phyloP scores from a whole-genome alignment of 2,888 invertebrate species.

The Philaethria dido region DNA sequence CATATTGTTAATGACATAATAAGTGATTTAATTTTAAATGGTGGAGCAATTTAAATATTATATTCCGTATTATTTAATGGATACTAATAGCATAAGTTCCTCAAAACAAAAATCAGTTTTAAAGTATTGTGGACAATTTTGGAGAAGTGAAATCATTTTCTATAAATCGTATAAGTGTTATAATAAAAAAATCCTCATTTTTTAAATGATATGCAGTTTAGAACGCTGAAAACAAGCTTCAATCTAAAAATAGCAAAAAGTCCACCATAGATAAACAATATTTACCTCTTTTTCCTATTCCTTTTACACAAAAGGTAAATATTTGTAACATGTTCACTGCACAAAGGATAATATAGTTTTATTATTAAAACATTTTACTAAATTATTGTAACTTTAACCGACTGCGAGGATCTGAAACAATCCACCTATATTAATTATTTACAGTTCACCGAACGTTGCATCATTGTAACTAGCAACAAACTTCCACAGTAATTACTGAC shows the following conservation, averaged over 20 bases:
- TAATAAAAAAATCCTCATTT: no score
- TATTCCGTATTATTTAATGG: background rate
- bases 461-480: slow-evolving; percentile 47
- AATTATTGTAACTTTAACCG: slow-evolving; percentile 40
- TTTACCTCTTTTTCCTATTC: background rate
- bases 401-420: slow-evolving; percentile 47
- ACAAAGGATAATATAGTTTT: slow-evolving; percentile 8
- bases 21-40: background rate
- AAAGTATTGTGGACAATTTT: no score
- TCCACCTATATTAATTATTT: slow-evolving; percentile 52
- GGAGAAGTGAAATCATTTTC: no score
- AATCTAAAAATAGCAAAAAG: no score
- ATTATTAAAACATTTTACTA: slow-evolving; percentile 28
- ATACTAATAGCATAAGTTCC: background rate
- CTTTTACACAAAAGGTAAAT: no score
- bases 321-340: slow-evolving; percentile 6
- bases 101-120: no score
- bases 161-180: no score
- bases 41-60: background rate
- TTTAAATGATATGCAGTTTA: no score
- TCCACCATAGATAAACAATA: no score
- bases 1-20: slow-evolving; percentile 10
- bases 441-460: slow-evolving; percentile 53
- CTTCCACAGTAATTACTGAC: slow-evolving; percentile 49
- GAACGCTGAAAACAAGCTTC: no score